Base-by-base conservation (phyloP, 2,797 vertebrate species). In the Taenioides sp. region DNA sequence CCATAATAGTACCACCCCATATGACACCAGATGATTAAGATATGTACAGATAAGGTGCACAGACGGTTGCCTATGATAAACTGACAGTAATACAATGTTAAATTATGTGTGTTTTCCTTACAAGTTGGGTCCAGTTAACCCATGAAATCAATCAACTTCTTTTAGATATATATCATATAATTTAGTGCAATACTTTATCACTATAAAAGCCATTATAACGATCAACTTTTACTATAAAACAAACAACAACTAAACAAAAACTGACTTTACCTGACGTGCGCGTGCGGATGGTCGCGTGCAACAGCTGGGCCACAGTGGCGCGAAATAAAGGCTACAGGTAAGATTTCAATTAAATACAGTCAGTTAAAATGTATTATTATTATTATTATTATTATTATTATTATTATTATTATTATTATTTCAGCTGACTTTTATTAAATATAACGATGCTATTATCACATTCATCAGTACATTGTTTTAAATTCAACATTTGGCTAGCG, bases 1-100 rank as follows among this genome's bases (percentile, higher is more conserved):
- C 52, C 79, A 72, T 74, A 72, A 81, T 80, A 60, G 67, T 84
- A 79, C 78, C 78, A 43, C 78, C 2, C 11, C 11, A 43, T 43
- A 14, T 43, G 40, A 76, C 22, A 27, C 22, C 25, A 7, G 16
- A 71, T 68, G 69, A 23, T n/a, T 64, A n/a, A 80, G 70, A 74
- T 43, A 28, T 74, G 67, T 54, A 68, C 70, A 67, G 67, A 63
- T 73, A 12, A 40, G 10, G 37, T 22, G 10, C 9, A 22, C 7
- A 58, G 50, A 70, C 18, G 12, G 54, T 23, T 12, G 22, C 54
- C 54, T 55, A 12, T 23, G 9, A 23, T 55, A 12, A 23, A 23
- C 54, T 23, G n/a, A 23, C 9, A 23, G 11, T 22, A 57, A 23
- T 57, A 22, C 11, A 57, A 25, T 57, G 22, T 23, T 22, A 57